A percentile compares a stretch with the other conserved stretches of the same genome.
Evolutionary conservation across 2,113 vertebrate species (phyloP).

Genomic region (Osmerus mordax): DNA sequence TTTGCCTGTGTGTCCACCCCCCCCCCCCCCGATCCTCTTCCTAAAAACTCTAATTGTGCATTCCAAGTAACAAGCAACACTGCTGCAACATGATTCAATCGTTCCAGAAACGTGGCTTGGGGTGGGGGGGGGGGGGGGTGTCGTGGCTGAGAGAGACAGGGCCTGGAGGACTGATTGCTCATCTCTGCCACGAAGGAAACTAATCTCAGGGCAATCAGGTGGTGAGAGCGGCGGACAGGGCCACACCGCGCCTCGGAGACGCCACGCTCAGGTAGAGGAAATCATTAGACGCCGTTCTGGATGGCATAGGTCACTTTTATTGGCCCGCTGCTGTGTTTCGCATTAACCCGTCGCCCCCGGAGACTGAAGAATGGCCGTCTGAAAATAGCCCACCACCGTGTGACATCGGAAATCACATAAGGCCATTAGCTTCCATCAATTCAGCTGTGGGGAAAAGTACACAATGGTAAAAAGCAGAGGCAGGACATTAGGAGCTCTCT

Average conservation of each 20-base stretch:
- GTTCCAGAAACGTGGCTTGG: constrained; percentile 25
- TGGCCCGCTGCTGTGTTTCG: constrained; percentile 54
- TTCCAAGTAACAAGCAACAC: background rate
- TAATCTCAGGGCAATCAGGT: constrained; percentile 68
- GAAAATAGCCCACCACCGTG: constrained; percentile 16
- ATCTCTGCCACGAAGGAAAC: constrained; percentile 57
- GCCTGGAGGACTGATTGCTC: constrained; percentile 56
- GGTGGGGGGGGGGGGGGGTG: constrained; percentile 32
- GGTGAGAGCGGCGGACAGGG: constrained; percentile 49
- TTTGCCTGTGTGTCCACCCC: constrained; percentile 47
- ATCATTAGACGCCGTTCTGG: constrained; percentile 54
- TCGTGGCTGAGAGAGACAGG: constrained; percentile 28
- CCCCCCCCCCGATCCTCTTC: background rate
- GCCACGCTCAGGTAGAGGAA: constrained; percentile 52
- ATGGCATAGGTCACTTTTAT: constrained; percentile 68
- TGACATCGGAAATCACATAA: constrained; percentile 4
- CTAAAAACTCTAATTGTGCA: background rate
- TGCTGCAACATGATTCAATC: background rate
- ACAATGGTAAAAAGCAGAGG: background rate
- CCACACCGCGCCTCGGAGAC: constrained; percentile 47
- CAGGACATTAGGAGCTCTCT: background rate
- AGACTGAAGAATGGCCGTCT: constrained; percentile 25
- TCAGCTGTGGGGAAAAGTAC: constrained; percentile 13
- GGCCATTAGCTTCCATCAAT: constrained; percentile 24
- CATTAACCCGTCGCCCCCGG: constrained; percentile 46